These are phyloP conservation scores for Synanthedon vespiformis DNA, from an alignment of 2,888 invertebrate species.

Conservation along the genomic window DNA sequence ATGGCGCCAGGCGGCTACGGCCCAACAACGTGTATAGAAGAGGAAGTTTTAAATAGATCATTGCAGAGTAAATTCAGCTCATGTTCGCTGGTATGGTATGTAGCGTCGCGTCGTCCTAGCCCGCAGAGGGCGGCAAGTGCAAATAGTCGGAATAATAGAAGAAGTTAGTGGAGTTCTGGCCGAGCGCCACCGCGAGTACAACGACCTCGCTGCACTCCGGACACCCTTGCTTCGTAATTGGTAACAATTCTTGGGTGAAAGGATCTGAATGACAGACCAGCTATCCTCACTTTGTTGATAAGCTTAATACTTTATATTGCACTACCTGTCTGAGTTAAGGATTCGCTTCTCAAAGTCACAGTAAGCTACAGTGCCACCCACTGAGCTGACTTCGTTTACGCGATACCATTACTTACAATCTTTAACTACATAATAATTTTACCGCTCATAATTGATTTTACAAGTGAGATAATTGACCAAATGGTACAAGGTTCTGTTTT, in stretches of 20 bases:
- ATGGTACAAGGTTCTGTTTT: conserved; percentile 1
- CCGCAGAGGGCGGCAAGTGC: conserved; percentile 17
- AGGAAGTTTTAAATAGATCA: neutral
- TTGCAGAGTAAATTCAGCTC: neutral
- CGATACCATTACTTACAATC: conserved; percentile 25
- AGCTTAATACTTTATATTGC: conserved; percentile 11
- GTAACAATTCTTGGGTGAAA: conserved; percentile 23
- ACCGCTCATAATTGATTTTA: conserved; percentile 21
- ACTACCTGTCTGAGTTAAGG: conserved; percentile 16
- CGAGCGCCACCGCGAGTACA: conserved; percentile 31
- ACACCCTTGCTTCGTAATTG: conserved; percentile 33
- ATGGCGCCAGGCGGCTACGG: neutral
- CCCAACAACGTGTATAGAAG: neutral
- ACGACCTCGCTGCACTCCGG: conserved; percentile 26
- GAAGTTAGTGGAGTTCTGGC: conserved; percentile 32
- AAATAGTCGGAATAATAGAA: conserved; percentile 44
- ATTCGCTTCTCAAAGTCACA: conserved; percentile 1
- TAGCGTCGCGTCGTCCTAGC: conserved; percentile 3
- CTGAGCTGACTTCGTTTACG: conserved; percentile 9
- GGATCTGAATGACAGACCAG: conserved; percentile 8
- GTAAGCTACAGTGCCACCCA: conserved; percentile 9
- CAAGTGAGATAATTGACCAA: conserved; percentile 22
- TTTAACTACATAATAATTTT: conserved; percentile 22
- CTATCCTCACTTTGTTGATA: conserved; percentile 10
- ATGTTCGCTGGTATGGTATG: neutral